phyloP scores from a whole-genome alignment of 2,113 vertebrate species.

The Ophthalmolycus amberensis region DNA sequence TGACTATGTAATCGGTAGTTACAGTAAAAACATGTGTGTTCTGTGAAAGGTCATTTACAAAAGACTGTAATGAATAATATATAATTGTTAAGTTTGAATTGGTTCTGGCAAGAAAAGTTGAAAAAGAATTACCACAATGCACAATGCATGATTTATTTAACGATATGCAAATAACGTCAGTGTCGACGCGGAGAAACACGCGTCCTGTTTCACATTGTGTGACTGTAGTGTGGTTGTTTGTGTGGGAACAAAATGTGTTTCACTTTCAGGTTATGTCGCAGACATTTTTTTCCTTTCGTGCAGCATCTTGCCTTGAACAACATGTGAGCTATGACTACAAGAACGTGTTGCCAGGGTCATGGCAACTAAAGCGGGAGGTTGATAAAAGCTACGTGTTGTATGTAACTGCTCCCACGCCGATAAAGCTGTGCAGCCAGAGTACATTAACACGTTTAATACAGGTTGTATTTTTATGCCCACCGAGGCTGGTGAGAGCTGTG shows the following conservation, averaged over 20 bases:
- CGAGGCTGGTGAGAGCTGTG: too few species aligned
- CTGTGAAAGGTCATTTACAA: background rate
- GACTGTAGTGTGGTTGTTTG: background rate
- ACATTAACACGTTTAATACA: background rate
- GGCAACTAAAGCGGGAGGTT: conserved; percentile 2
- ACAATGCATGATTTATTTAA: background rate
- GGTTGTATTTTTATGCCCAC: background rate
- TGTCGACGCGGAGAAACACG: background rate
- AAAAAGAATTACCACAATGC: background rate
- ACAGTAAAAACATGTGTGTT: background rate
- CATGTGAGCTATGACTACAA: background rate
- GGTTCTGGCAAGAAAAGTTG: background rate
- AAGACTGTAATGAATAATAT: background rate
- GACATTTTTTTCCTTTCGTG: background rate
- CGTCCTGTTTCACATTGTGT: background rate
- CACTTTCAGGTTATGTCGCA: background rate
- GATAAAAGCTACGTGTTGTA: conserved; percentile 14
- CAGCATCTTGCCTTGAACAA: conserved; percentile 17
- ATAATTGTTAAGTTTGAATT: background rate
- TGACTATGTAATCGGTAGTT: background rate
- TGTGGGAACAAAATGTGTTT: background rate
- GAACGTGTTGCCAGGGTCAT: conserved; percentile 48
- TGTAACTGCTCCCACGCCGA: background rate
- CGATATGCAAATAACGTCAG: background rate
- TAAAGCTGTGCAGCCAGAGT: background rate